Conservation (phyloP, 2,797 vertebrate species). For the Darevskia nairensis region DNA sequence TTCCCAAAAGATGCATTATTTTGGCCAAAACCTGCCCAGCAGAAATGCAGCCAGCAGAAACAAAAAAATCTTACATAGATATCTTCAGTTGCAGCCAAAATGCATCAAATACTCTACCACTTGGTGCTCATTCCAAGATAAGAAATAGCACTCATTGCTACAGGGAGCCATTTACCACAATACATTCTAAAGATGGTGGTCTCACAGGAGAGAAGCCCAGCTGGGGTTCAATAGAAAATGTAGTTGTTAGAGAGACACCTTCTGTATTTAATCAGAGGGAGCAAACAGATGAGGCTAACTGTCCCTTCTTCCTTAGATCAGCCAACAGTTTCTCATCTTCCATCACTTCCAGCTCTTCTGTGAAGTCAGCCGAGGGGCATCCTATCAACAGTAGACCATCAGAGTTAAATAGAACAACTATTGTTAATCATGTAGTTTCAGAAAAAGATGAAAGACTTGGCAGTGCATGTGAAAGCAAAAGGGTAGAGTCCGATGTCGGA, state of each 20-base stretch:
- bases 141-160: conserved; percentile 41
- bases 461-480: conserved; percentile 20
- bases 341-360: neutral
- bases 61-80: conserved; percentile 47
- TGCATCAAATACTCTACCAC: conserved; percentile 48
- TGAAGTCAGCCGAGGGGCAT: conserved; percentile 51
- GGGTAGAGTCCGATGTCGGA: conserved; percentile 62
- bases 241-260: conserved; percentile 40
- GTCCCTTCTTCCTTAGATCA: conserved; percentile 4
- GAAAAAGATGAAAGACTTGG: conserved; percentile 71
- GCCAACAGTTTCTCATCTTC: conserved; percentile 31
- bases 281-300: neutral
- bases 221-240: conserved; percentile 51
- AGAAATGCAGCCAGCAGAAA: conserved; percentile 32
- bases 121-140: conserved; percentile 34
- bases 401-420: neutral
- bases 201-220: conserved; percentile 45
- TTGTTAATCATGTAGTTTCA: neutral
- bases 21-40: conserved; percentile 9
- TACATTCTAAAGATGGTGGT: conserved; percentile 53
- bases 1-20: conserved; percentile 26
- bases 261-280: conserved; percentile 39
- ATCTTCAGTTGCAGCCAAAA: conserved; percentile 52
- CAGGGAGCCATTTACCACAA: conserved; percentile 38
- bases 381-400: conserved; percentile 15